Evolutionary conservation across 2,113 vertebrate species (phyloP).

Genomic region (Panurus biarmicus): DNA sequence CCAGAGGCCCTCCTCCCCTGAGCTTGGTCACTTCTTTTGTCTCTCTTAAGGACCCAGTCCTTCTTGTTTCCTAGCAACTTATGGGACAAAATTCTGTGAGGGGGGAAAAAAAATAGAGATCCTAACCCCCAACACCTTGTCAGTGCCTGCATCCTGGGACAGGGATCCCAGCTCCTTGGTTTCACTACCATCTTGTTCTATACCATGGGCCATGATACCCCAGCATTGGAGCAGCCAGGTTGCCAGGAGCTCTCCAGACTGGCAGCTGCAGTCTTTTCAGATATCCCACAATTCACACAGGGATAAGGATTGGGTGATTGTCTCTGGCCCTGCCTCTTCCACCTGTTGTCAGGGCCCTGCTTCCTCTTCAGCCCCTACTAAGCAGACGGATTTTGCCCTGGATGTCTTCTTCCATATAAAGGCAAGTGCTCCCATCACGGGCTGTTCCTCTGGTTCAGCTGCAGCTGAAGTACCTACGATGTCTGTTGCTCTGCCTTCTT

Average conservation of each 20-base stretch:
- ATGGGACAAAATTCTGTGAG: neutral
- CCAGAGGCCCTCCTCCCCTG: neutral
- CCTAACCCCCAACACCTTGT: neutral
- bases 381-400: neutral
- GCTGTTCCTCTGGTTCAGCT: neutral
- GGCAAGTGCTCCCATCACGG: neutral
- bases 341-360: neutral
- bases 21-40: neutral
- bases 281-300: neutral
- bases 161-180: neutral
- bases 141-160: neutral
- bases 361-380: neutral
- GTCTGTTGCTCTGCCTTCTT: neutral
- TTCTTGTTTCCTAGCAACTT: neutral
- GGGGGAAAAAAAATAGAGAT: neutral
- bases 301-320: no score
- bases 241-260: rapidly evolving
- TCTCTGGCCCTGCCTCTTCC: neutral
- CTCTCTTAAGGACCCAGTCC: neutral
- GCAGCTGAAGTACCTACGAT: neutral
- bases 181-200: neutral
- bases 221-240: neutral
- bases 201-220: rapidly evolving
- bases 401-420: neutral
- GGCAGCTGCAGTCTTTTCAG: neutral